These are phyloP conservation scores for Pilophorus perplexus DNA, from an alignment of 2,888 invertebrate species.

Conservation along the genomic window DNA sequence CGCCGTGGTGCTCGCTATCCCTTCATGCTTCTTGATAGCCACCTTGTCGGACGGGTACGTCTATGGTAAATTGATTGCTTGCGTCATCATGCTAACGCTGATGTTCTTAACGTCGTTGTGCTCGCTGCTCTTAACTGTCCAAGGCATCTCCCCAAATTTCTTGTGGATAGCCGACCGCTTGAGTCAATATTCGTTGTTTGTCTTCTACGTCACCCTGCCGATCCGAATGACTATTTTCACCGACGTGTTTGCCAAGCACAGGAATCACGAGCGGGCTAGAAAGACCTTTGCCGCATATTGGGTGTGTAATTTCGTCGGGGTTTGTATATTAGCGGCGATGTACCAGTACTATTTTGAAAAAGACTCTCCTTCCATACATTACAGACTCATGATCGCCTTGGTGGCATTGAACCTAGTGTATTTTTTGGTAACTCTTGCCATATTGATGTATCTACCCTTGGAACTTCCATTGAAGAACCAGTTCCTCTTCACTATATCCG, in stretches of 20 bases:
- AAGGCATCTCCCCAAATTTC: not conserved
- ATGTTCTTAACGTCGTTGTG: not conserved
- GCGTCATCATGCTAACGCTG: not conserved
- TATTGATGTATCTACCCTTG: not conserved
- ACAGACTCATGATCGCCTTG: not conserved
- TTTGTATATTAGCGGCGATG: not conserved
- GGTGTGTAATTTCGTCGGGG: not conserved
- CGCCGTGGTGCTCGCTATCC: not conserved
- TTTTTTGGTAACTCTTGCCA: not conserved
- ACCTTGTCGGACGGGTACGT: constrained; percentile 3
- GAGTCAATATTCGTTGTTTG: not conserved
- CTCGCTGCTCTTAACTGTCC: not conserved
- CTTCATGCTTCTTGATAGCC: not conserved
- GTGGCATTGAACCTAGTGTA: not conserved
- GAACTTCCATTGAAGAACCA: not conserved
- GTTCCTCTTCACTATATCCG: too few relatives aligned
- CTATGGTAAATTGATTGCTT: constrained; percentile 5
- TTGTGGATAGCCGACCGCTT: not conserved
- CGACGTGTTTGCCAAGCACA: not conserved
- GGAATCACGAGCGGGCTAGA: not conserved
- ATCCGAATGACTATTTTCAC: constrained; percentile 3
- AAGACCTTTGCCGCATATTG: constrained; percentile 1
- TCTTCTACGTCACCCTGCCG: constrained; percentile 12
- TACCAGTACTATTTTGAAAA: not conserved
- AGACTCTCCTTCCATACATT: not conserved